Evolutionary conservation across 1,140 invertebrate genomes (phyloP), one percentile per base, ranked within the genome.

Genomic region (Formica exsecta): DNA sequence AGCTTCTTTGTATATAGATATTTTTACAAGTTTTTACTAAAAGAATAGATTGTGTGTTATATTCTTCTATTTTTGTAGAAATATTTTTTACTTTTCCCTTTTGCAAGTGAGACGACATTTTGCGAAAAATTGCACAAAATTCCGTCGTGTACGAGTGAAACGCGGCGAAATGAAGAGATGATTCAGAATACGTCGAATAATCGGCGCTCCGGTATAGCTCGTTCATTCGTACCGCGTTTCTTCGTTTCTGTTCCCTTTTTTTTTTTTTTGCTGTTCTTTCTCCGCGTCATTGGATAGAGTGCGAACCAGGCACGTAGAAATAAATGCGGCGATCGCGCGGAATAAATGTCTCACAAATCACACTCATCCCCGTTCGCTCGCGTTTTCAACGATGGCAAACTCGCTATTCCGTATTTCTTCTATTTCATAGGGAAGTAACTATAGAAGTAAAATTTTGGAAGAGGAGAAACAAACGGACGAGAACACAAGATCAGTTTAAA

Each of bases 341-440:
- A 80, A 86, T 88, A 89, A 89, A 66, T 83, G 70, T 11, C 32
- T 59, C 57, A 89, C 81, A 89, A 88, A 89, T 89, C 88, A 88
- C 57, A 75, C 54, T 57, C 54, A 61, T 80, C 68, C 62, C 62
- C 80, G 65, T 87, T 76, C 66, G 48, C 32, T 54, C 38, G 57
- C 51, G 62, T 88, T 88, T 88, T 89, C 88, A 86, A n/a, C 87
- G 36, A 61, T 54, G 61, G 36, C 41, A 29, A 61, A 85, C 36
- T 65, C 64, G 32, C 9, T 44, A 19, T 51, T 86, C n/a, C 41
- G 51, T 85, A 57, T 87, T 88, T 75, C 66, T 73, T 48, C 16
- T 51, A 16, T 44, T 44, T 48, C 48, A 38, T 19, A 36, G 8
- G 2, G 13, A 74, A 29, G 66, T 64, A 73, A 29, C 2, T 25